Base-by-base conservation (phyloP, 2,888 invertebrate genomes). In the Mactromeris polynyma region DNA sequence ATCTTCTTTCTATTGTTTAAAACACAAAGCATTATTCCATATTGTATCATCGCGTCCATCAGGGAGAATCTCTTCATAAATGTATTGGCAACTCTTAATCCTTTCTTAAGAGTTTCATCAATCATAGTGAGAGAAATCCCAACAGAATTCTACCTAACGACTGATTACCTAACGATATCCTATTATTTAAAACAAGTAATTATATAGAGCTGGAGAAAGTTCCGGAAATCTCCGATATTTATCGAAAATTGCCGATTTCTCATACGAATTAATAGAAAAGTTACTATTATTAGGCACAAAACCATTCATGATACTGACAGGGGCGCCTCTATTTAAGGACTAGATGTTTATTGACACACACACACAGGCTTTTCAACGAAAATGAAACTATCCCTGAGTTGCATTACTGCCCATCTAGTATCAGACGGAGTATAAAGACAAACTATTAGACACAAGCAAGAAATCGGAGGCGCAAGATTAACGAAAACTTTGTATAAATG, bases 171-270 rank as follows among this genome's bases (percentile, higher is more conserved):
- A 73, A 73, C 36, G 73, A 33, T 73, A 73, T 33, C 73, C 36
- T 73, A 73, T 73, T 73, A 73, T 36, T 73, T 73, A 73, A 73
- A 73, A 73, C 73, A 73, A 73, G 73, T 33, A 36, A 73, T 73
- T 73, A 73, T 33, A 73, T 33, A 36, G 33, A 73, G 33, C 9
- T 19, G 58, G 58, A 64, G 73, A 73, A 73, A 73, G 19, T 64
- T 6, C 58, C 58, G 54, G 54, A 19, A 19, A 31, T 64, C 64
- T 64, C 7, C 69, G 73, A 73, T 33, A 73, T 33, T 14, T 73
- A 36, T 36, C 36, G 73, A 36, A 36, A 73, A 26, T 64, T 26
- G n/a, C 26, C 26, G 58, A 64, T 19, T 9, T 14, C 19, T 51
- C 2, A 51, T 51, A 64, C 6, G 58, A 64, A 9, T 64, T 64